Evolutionary conservation across 2,113 vertebrate genomes (phyloP).

Genomic region (Heterotis niloticus): DNA sequence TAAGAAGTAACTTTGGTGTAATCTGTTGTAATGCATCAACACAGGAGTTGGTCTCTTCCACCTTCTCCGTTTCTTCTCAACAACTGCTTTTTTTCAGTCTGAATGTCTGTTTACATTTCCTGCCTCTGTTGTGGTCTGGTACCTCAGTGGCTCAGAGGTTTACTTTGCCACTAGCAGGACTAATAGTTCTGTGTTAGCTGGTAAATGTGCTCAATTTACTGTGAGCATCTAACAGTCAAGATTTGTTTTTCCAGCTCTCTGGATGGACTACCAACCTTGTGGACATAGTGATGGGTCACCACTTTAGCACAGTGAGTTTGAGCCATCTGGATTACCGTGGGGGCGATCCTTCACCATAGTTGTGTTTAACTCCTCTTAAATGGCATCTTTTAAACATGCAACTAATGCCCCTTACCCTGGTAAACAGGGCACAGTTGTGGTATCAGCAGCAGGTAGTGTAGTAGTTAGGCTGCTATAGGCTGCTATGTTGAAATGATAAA

Average conservation of each 20-base stretch:
- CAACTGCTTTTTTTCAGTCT: too few species aligned
- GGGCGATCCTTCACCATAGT: neutral
- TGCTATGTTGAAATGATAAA: too few species aligned
- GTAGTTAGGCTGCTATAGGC: too few species aligned
- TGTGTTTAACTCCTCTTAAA: neutral
- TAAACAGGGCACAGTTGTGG: neutral
- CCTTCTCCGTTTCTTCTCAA: too few species aligned
- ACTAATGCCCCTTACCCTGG: neutral
- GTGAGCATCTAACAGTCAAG: neutral
- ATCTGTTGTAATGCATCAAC: too few species aligned
- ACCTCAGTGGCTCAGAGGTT: too few species aligned
- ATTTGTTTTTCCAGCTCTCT: slow-evolving; percentile 69
- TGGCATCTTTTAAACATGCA: neutral
- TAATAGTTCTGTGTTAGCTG: neutral
- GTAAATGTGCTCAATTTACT: neutral
- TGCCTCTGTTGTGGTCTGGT: too few species aligned
- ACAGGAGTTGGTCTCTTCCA: too few species aligned
- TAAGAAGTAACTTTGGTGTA: too few species aligned
- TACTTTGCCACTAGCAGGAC: too few species aligned
- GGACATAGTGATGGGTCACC: slow-evolving; percentile 86
- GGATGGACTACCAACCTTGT: slow-evolving; percentile 89
- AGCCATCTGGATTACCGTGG: neutral
- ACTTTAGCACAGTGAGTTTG: slow-evolving; percentile 89
- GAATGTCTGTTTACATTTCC: too few species aligned
- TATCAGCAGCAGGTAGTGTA: too few species aligned